Evolutionary conservation across 1,140 invertebrate genomes (phyloP).

Genomic region (Mercenaria mercenaria): DNA sequence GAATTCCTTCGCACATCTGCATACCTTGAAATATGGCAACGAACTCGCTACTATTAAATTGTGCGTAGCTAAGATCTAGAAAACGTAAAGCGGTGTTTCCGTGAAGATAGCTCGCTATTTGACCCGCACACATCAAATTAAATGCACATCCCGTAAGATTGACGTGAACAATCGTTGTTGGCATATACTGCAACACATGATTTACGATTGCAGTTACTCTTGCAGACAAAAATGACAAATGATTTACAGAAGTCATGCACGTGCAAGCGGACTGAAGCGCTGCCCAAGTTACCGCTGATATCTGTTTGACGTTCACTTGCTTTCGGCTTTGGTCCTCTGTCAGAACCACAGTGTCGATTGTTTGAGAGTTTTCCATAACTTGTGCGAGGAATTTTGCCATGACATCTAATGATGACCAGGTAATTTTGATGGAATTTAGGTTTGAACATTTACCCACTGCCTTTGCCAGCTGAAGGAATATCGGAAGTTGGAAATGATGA

Average conservation of each 20-base stretch:
- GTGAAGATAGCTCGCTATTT: slow-evolving; percentile 75
- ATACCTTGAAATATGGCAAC: slow-evolving; percentile 76
- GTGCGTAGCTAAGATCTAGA: slow-evolving; percentile 73
- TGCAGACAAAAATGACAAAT: slow-evolving; percentile 70
- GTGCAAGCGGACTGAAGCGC: slow-evolving; percentile 74
- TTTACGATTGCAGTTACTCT: slow-evolving; percentile 71
- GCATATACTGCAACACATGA: slow-evolving; percentile 75
- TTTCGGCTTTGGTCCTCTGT: slow-evolving; percentile 62
- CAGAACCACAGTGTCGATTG: slow-evolving; percentile 63
- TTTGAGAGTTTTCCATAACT: slow-evolving; percentile 56
- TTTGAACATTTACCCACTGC: slow-evolving; percentile 51
- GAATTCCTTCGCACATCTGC: slow-evolving; percentile 73
- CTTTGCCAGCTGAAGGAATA: slow-evolving; percentile 67
- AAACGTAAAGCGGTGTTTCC: slow-evolving; percentile 61
- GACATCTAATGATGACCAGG: slow-evolving; percentile 72
- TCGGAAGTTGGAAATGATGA: slow-evolving; percentile 62
- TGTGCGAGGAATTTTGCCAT: slow-evolving; percentile 72
- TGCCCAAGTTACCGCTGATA: slow-evolving; percentile 73
- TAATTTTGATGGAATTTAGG: slow-evolving; percentile 69
- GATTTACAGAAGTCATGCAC: slow-evolving; percentile 69
- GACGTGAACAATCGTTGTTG: slow-evolving; percentile 69
- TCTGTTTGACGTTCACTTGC: slow-evolving; percentile 35
- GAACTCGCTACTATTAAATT: slow-evolving; percentile 76
- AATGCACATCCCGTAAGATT: slow-evolving; percentile 74
- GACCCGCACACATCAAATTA: slow-evolving; percentile 76